Conservation (phyloP, 2,113 vertebrate species). For the Lycocorax pyrrhopterus region DNA sequence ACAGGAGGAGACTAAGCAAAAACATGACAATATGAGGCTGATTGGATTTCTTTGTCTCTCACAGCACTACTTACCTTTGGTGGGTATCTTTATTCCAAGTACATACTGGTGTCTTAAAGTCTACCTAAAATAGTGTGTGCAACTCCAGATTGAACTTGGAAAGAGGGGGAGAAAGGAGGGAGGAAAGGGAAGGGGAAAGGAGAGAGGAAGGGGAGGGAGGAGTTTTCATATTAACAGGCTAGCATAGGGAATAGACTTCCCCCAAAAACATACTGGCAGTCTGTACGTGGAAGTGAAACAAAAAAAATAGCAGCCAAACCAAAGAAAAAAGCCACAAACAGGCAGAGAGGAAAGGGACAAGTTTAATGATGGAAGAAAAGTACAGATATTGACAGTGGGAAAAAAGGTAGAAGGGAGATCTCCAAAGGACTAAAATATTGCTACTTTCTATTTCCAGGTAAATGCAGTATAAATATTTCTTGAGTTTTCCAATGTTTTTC, state of each 20-base stretch:
- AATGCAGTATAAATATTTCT: not conserved
- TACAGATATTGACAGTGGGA: conserved; percentile 79
- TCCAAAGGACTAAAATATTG: conserved; percentile 59
- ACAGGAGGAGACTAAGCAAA: not conserved
- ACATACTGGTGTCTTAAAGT: not conserved
- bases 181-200: not conserved
- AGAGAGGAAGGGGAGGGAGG: not conserved
- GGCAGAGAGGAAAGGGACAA: conserved; percentile 73
- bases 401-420: conserved; percentile 61
- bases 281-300: not conserved
- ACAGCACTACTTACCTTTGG: not conserved
- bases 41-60: not conserved
- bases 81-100: not conserved
- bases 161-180: not conserved
- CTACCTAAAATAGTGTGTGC: not conserved
- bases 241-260: not conserved
- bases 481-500: not conserved
- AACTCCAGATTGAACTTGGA: not conserved
- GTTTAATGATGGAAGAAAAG: conserved; percentile 89
- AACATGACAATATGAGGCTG: not conserved
- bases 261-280: not conserved
- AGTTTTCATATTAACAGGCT: not conserved
- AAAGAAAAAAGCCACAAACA: conserved; percentile 52
- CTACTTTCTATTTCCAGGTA: conserved; percentile 12
- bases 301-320: conserved; percentile 35